Base-by-base conservation (phyloP, 1,140 invertebrate genomes). In the Neotoxoptera formosana region DNA sequence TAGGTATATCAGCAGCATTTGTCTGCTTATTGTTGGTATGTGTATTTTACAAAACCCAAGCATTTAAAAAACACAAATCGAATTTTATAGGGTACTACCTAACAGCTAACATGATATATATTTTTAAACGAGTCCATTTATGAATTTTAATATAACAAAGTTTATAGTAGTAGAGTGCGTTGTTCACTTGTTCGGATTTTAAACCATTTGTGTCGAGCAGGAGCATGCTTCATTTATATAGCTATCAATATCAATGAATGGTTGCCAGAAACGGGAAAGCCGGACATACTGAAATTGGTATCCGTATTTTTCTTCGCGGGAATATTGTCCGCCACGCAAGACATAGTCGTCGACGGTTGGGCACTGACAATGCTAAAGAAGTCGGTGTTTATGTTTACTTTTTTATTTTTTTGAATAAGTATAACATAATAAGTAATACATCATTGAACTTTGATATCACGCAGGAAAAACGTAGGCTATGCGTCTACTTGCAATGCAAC, bases 321-420 rank as follows among this genome's bases (percentile, higher is more conserved):
- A 94, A 99, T 99, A 94, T 96, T 99, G 93, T 98, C 98, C 23
- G 99, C 99, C 1, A 99, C 99, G 34, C 99, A 99, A 96, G 99
- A 99, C 95, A 99, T 99, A 95, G 99, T 99, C 89, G 99, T 99
- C 2, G 99, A 99, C 96, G 99, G 99, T 17, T 99, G 99, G 99
- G 99, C 99, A 3, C 95, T 99, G 4, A 99, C 99, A 7, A 99
- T 99, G 98, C 96, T 99, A 2, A 98, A 98, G 95, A 97, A 98
- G 97, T 97, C 95, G 94, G 88, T 90, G 25, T 9, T 36, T 20
- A 36, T 81, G 6, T 34, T 36, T 21, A 20, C 2, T 34, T 2
- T 36, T 83, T 83, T 41, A 67, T 25, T n/a, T 21, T 20, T 36
- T 17, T 8, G 23, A 25, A 56, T 51, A 20, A 1, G 4, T 9